phyloP scores from a whole-genome alignment of 2,113 vertebrate species.

The Xiphorhynchus elegans region DNA sequence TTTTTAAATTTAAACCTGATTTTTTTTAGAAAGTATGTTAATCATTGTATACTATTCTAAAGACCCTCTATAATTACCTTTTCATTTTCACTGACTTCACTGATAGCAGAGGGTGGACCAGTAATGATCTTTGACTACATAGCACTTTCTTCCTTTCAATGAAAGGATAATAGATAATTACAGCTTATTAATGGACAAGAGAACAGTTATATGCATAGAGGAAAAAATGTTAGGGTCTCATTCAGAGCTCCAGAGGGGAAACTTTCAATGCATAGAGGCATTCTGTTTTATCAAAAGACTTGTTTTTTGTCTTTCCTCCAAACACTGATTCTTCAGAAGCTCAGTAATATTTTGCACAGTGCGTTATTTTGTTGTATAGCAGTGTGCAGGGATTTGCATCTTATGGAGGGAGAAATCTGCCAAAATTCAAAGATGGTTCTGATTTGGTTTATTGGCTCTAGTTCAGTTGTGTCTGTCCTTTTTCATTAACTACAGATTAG shows the following conservation, averaged over 20 bases:
- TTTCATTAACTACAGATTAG: background rate
- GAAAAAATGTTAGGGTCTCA: background rate
- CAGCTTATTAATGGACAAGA: constrained; percentile 29
- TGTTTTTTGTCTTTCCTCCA: background rate
- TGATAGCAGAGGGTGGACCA: constrained; percentile 38
- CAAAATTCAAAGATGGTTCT: background rate
- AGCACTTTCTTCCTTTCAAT: constrained; percentile 32
- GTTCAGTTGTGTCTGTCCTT: background rate
- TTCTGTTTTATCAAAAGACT: background rate
- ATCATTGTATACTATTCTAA: background rate
- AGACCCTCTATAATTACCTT: constrained; percentile 46
- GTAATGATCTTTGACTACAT: constrained; percentile 51
- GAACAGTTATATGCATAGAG: background rate
- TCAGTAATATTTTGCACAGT: background rate
- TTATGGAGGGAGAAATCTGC: background rate
- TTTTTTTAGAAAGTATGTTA: background rate
- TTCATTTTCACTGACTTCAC: constrained; percentile 38
- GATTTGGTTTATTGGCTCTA: background rate
- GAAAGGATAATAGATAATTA: constrained; percentile 53
- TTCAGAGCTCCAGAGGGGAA: background rate
- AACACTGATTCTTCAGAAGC: background rate
- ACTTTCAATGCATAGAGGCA: background rate
- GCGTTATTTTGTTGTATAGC: background rate
- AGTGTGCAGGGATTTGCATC: background rate
- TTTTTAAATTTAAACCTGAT: background rate